Percentiles rank a stretch among this genome's conserved stretches.
phyloP scores from a whole-genome alignment of 1,140 invertebrate genomes.

The Brachionus paranguensis region DNA sequence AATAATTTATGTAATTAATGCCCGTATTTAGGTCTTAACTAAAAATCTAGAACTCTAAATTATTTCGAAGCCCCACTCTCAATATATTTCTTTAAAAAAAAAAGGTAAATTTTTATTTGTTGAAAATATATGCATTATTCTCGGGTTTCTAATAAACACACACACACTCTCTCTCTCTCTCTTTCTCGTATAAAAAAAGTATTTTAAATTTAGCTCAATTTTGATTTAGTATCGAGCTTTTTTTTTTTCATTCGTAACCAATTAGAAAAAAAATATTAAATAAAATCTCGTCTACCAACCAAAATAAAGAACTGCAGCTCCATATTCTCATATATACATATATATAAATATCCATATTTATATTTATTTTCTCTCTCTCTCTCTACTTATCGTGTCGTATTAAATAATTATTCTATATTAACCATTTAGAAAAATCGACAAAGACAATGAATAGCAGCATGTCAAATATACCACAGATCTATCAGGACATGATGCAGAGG shows the following conservation, averaged over 20 bases:
- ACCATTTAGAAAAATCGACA: neutral
- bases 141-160: conserved; percentile 26
- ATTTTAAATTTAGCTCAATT: neutral
- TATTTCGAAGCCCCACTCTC: neutral
- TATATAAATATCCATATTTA: neutral
- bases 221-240: neutral
- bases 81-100: neutral
- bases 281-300: conserved; percentile 9
- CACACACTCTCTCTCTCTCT: neutral
- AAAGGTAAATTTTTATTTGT: conserved; percentile 33
- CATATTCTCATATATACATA: neutral
- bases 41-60: conserved; percentile 26
- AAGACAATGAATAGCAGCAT: conserved; percentile 15
- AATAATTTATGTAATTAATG: neutral
- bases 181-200: neutral
- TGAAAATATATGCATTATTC: conserved; percentile 22
- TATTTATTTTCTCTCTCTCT: neutral
- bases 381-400: neutral
- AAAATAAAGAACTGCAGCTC: neutral
- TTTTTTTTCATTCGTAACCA: neutral
- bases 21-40: neutral
- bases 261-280: conserved; percentile 25
- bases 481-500: conserved; percentile 38
- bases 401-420: neutral
- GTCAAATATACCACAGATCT: conserved; percentile 32